Evolutionary conservation across 2,113 vertebrate genomes (phyloP).

Genomic region (Myiozetetes cayanensis): DNA sequence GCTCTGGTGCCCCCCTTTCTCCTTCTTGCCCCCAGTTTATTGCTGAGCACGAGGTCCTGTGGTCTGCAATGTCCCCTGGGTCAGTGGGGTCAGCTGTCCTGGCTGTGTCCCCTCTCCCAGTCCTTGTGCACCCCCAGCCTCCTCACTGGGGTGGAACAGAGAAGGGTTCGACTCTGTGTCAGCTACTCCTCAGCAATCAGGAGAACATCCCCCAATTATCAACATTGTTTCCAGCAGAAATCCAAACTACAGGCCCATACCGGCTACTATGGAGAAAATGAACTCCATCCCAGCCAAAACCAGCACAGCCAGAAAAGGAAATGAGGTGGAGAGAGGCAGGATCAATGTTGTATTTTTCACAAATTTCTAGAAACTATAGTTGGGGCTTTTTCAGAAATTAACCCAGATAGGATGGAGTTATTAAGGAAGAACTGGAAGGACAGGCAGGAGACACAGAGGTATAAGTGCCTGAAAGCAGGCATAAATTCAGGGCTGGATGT

Average conservation of each 20-base stretch:
- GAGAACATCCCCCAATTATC: not conserved
- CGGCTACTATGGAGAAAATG: not conserved
- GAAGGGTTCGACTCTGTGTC: not conserved
- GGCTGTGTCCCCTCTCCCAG: not conserved
- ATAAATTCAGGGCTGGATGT: not conserved
- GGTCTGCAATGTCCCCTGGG: not conserved
- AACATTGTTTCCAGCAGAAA: not conserved
- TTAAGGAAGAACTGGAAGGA: not conserved
- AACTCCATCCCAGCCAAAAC: not conserved
- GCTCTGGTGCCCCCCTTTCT: not conserved
- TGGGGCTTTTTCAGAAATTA: not conserved
- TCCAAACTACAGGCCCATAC: not conserved
- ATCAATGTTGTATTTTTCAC: not conserved
- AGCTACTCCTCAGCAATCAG: not conserved
- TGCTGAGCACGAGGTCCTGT: accelerated
- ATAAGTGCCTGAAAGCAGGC: not conserved
- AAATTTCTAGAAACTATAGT: not conserved
- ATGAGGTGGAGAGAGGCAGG: not conserved
- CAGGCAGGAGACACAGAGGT: not conserved
- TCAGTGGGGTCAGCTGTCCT: accelerated
- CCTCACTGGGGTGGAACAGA: not conserved
- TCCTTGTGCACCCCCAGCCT: not conserved
- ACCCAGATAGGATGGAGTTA: not conserved
- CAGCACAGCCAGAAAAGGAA: not conserved
- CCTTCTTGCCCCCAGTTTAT: not conserved